These are phyloP conservation scores for Acestrorhynchus altus DNA, from an alignment of 2,797 vertebrate species.

Conservation along the genomic window DNA sequence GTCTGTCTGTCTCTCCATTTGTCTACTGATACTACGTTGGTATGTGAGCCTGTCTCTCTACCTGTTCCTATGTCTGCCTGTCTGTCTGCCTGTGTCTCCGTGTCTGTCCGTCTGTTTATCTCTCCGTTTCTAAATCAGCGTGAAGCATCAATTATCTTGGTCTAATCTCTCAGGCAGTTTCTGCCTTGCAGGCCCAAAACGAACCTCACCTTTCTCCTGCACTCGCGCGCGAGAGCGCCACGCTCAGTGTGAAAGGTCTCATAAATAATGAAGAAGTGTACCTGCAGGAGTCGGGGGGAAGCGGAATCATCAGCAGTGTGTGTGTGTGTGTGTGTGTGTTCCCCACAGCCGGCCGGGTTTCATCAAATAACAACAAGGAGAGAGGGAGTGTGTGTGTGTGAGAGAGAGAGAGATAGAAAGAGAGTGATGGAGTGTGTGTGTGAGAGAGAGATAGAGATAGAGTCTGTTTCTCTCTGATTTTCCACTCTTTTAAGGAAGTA, in stretches of 20 bases:
- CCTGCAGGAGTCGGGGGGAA: conserved; percentile 34
- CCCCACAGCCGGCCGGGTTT: background rate
- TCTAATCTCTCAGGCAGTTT: background rate
- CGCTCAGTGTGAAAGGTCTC: conserved; percentile 56
- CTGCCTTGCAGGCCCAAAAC: background rate
- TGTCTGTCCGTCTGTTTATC: background rate
- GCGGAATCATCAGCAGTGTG: conserved; percentile 22
- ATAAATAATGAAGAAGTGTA: conserved; percentile 56
- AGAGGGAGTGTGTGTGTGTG: no score
- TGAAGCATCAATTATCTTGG: background rate
- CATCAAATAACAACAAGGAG: background rate
- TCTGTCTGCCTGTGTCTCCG: background rate
- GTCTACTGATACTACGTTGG: no score
- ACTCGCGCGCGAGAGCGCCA: conserved; percentile 48
- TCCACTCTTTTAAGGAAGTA: no score
- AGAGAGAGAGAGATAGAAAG: no score
- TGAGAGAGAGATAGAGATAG: no score
- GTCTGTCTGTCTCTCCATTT: background rate
- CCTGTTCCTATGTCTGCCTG: no score
- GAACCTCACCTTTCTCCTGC: background rate
- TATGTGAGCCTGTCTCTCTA: no score
- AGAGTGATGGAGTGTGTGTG: no score
- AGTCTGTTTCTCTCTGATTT: no score
- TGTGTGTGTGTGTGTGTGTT: no score
- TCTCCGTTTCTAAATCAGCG: background rate